phyloP scores from a whole-genome alignment of 2,113 vertebrate species.

The Oxyruncus cristatus region DNA sequence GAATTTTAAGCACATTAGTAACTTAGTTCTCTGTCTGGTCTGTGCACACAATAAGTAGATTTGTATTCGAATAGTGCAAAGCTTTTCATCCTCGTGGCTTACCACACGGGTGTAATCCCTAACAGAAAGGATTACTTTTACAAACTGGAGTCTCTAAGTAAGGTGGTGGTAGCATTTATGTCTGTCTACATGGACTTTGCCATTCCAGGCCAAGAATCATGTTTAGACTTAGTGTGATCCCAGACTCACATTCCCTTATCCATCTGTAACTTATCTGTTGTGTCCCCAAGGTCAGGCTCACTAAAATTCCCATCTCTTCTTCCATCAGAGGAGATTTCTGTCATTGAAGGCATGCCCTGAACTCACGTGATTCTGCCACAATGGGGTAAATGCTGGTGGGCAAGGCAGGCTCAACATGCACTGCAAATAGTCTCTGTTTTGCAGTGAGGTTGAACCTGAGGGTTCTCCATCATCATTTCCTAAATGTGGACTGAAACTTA shows the following conservation, averaged over 20 bases:
- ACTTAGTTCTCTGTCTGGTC: slow-evolving; percentile 1
- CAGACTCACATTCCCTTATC: neutral
- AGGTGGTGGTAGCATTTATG: neutral
- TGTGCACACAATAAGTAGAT: slow-evolving; percentile 24
- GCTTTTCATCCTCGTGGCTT: slow-evolving; percentile 21
- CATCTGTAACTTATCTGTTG: neutral
- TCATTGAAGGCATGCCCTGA: neutral
- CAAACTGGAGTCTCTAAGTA: neutral
- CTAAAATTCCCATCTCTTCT: neutral
- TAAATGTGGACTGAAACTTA: neutral
- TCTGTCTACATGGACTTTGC: neutral
- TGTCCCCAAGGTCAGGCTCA: rapidly evolving
- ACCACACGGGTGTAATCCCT: neutral
- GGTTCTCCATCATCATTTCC: neutral
- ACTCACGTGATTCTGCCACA: neutral
- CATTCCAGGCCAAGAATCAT: neutral
- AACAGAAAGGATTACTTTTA: neutral
- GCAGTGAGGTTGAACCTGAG: neutral
- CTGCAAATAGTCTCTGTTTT: neutral
- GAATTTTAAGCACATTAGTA: slow-evolving; percentile 42
- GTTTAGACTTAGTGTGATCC: neutral
- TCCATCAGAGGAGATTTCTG: neutral
- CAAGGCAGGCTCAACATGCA: neutral
- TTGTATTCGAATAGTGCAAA: slow-evolving; percentile 2
- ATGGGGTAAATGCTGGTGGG: neutral